Percentiles rank a stretch among this genome's conserved stretches.
Evolutionary conservation across 2,797 vertebrate species (phyloP).

Genomic region (Xenentodon cancila): DNA sequence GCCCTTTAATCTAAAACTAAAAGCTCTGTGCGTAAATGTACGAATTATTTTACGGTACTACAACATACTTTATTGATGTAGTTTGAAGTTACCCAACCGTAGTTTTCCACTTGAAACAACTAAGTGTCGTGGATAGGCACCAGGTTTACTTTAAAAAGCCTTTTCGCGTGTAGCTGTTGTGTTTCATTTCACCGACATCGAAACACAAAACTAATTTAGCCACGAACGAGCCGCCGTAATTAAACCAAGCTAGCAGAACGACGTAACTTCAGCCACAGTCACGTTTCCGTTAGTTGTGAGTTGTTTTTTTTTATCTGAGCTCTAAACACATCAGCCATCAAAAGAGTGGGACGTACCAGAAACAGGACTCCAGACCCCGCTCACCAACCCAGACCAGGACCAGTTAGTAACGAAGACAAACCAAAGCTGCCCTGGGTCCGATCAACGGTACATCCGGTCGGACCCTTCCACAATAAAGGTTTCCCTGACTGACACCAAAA

Average conservation of each 20-base stretch:
- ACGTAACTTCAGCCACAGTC: neutral
- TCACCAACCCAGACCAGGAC: no score
- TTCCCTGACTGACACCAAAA: no score
- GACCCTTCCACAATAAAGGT: conserved; percentile 10
- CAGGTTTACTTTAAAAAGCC: no score
- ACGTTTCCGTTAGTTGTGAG: neutral
- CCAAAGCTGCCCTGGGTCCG: neutral
- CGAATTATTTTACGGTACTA: no score
- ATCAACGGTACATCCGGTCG: neutral
- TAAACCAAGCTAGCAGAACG: conserved; percentile 7
- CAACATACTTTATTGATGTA: no score
- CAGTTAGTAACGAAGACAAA: neutral
- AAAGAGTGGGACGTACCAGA: neutral
- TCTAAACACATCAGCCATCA: neutral
- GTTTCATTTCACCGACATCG: conserved; percentile 24
- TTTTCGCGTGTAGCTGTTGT: neutral
- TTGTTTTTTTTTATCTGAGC: no score
- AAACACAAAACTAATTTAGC: conserved; percentile 23
- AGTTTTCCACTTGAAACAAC: no score
- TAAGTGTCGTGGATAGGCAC: no score
- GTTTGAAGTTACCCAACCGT: no score
- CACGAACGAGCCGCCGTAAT: neutral
- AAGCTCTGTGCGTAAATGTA: no score
- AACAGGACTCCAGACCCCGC: neutral
- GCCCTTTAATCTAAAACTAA: no score